These are phyloP conservation scores for Morinoia aosen DNA, from an alignment of 2,888 invertebrate genomes.

Conservation along the genomic window DNA sequence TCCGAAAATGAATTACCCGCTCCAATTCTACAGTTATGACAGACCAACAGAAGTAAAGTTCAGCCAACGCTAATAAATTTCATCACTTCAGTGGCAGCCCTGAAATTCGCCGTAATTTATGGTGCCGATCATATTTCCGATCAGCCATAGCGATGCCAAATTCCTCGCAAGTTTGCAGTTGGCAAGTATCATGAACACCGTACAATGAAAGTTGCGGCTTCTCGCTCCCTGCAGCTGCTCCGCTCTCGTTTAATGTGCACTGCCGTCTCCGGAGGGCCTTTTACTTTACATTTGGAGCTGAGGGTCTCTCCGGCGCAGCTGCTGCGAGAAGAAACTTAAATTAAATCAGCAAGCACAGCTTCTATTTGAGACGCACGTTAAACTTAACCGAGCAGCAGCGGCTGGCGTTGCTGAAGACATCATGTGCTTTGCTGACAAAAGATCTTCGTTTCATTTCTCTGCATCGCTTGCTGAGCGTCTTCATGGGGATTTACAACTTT, in stretches of 20 bases:
- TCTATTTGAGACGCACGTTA: neutral
- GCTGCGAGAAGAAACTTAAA: neutral
- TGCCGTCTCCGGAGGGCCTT: neutral
- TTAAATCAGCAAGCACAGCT: neutral
- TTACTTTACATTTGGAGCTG: constrained; percentile 2
- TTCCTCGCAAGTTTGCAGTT: neutral
- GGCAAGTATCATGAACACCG: neutral
- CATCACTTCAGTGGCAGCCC: too few species aligned
- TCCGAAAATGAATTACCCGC: too few species aligned
- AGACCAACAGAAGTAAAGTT: too few species aligned
- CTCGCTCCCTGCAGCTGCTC: neutral
- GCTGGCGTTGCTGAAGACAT: neutral
- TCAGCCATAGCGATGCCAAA: neutral
- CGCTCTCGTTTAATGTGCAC: neutral
- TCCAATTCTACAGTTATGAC: too few species aligned
- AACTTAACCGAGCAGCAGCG: neutral
- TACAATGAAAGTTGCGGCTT: neutral
- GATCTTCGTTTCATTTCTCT: neutral
- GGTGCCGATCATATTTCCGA: neutral
- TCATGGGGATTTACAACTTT: too few species aligned
- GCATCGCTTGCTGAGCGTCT: neutral
- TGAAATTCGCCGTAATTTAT: neutral
- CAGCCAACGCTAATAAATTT: too few species aligned
- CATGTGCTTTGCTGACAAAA: neutral
- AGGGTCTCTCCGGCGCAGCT: neutral